These are phyloP conservation scores for Salvelinus fontinalis DNA, from an alignment of 2,113 vertebrate genomes.

Conservation along the genomic window DNA sequence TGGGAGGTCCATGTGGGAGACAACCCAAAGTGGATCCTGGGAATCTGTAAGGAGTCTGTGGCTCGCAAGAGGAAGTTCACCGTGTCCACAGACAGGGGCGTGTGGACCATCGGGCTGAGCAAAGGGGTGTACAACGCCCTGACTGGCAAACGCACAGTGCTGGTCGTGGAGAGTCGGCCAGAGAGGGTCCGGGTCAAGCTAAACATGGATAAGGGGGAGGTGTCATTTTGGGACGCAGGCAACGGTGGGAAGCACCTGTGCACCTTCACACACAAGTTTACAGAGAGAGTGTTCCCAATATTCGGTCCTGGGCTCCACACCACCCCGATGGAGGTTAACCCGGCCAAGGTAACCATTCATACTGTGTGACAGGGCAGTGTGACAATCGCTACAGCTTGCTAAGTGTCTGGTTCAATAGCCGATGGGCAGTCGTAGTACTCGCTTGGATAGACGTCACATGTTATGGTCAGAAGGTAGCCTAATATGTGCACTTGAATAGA, in stretches of 20 bases:
- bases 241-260: slow-evolving; percentile 52
- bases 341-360: slow-evolving; percentile 64
- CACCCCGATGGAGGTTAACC: slow-evolving; percentile 55
- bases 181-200: slow-evolving; percentile 65
- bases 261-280: slow-evolving; percentile 69
- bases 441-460: neutral
- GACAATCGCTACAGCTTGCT: neutral
- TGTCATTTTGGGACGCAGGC: slow-evolving; percentile 70
- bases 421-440: too few species aligned
- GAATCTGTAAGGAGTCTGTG: slow-evolving; percentile 69
- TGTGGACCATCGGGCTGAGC: slow-evolving; percentile 73
- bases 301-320: slow-evolving; percentile 76
- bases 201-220: slow-evolving; percentile 63
- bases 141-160: slow-evolving; percentile 51
- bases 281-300: slow-evolving; percentile 68
- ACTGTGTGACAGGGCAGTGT: slow-evolving; percentile 43
- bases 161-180: slow-evolving; percentile 49
- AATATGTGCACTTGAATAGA: neutral
- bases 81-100: slow-evolving; percentile 59
- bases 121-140: slow-evolving; percentile 64
- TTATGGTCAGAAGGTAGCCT: neutral
- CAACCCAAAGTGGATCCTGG: slow-evolving; percentile 74
- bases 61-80: slow-evolving; percentile 74
- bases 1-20: slow-evolving; percentile 74
- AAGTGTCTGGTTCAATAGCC: neutral